A percentile compares a stretch with the other conserved stretches of the same genome.
phyloP scores from a whole-genome alignment of 2,888 invertebrate species.

The Mesochorus sp. region DNA sequence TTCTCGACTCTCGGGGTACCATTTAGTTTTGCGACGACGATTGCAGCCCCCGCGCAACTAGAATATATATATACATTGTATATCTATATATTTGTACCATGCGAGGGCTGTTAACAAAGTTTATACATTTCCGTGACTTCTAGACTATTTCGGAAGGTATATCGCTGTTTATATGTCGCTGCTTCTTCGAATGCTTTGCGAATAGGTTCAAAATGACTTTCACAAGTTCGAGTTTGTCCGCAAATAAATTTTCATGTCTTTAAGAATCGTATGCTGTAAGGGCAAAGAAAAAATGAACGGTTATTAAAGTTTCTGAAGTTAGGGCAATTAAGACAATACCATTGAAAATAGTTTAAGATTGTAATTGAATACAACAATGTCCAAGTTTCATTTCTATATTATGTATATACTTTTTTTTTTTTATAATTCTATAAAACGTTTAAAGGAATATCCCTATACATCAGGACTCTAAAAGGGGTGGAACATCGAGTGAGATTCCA shows the following conservation, averaged over 20 bases:
- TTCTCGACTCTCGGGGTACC: conserved; percentile 42
- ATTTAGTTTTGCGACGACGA: conserved; percentile 55
- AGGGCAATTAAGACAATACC: too few relatives aligned
- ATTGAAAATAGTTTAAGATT: too few relatives aligned
- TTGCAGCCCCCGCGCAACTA: conserved; percentile 19
- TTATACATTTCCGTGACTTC: conserved; percentile 61
- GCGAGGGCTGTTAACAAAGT: conserved; percentile 56
- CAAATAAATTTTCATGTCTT: too few relatives aligned
- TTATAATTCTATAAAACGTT: too few relatives aligned
- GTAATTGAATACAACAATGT: too few relatives aligned
- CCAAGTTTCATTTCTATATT: too few relatives aligned
- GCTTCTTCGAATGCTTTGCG: neutral
- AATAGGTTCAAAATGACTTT: conserved; percentile 6
- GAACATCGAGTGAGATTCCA: conserved; percentile 59
- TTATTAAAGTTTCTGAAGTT: too few relatives aligned
- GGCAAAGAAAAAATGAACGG: too few relatives aligned
- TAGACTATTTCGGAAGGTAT: conserved; percentile 47
- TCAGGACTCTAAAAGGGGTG: conserved; percentile 30
- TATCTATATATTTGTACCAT: conserved; percentile 17
- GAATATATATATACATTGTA: neutral
- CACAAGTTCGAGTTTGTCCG: too few relatives aligned
- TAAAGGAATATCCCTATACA: conserved; percentile 61
- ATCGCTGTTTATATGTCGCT: conserved; percentile 24
- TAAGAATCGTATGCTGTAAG: too few relatives aligned
- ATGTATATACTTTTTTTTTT: too few relatives aligned